Evolutionary conservation across 1,140 invertebrate species (phyloP).

Genomic region (Brachionus calyciflorus): DNA sequence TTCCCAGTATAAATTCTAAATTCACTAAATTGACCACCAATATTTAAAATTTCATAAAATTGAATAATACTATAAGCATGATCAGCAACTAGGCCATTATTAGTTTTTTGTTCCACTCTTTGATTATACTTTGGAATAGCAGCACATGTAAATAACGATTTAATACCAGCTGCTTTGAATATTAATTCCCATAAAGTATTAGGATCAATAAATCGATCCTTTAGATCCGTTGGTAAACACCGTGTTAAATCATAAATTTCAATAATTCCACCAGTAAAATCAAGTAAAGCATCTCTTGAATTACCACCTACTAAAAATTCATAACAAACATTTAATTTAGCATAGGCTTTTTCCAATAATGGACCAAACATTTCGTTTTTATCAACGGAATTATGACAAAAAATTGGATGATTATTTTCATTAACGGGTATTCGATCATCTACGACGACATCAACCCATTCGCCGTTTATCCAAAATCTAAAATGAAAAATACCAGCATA

Average conservation of each 20-base stretch:
- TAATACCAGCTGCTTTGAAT: conserved; percentile 14
- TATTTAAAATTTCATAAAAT: conserved; percentile 70
- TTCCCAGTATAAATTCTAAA: background rate
- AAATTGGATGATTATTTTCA: background rate
- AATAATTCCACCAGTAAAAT: conserved; percentile 56
- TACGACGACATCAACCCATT: conserved; percentile 61
- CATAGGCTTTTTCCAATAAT: conserved; percentile 63
- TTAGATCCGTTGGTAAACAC: background rate
- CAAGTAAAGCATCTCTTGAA: conserved; percentile 55
- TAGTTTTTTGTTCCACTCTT: conserved; percentile 42
- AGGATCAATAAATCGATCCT: background rate
- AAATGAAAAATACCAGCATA: conserved; percentile 57
- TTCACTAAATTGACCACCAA: conserved; percentile 7
- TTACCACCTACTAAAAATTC: conserved; percentile 54
- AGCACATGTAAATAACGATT: conserved; percentile 12
- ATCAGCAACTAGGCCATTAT: conserved; percentile 63
- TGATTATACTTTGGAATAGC: conserved; percentile 4
- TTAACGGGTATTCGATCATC: conserved; percentile 61
- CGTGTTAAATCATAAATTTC: conserved; percentile 57
- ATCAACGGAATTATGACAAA: conserved; percentile 28
- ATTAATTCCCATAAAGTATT: conserved; percentile 32
- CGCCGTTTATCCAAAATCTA: conserved; percentile 62
- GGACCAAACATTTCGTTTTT: conserved; percentile 63
- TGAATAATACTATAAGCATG: conserved; percentile 65
- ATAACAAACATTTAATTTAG: conserved; percentile 59